Conservation (phyloP, 1,140 invertebrate species). For the Araneus ventricosus region DNA sequence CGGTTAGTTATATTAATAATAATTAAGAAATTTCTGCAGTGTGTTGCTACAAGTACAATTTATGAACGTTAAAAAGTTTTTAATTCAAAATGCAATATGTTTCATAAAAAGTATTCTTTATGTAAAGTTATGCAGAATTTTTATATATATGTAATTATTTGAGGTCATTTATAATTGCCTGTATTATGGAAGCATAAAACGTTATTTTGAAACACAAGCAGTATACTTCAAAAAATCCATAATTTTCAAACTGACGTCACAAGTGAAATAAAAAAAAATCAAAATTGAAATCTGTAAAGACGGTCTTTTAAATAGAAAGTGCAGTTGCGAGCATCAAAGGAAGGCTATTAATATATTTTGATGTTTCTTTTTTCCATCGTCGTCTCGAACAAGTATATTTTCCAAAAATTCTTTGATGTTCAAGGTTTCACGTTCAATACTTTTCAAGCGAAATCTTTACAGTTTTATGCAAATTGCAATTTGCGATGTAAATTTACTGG, state of each 20-base stretch:
- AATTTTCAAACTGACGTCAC: background rate
- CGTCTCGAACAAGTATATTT: background rate
- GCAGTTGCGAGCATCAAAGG: conserved; percentile 35
- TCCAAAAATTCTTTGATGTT: conserved; percentile 57
- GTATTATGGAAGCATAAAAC: too few relatives aligned
- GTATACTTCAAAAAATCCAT: too few relatives aligned
- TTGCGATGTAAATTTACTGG: conserved; percentile 67
- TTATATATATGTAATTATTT: too few relatives aligned
- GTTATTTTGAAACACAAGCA: too few relatives aligned
- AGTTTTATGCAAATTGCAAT: conserved; percentile 70
- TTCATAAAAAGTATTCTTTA: too few relatives aligned
- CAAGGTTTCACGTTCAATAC: conserved; percentile 17
- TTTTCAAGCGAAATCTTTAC: conserved; percentile 58
- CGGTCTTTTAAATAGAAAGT: background rate
- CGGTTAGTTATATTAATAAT: too few relatives aligned
- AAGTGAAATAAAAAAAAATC: background rate
- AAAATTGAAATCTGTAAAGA: background rate
- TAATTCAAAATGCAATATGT: too few relatives aligned
- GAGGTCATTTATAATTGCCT: too few relatives aligned
- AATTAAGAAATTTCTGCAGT: too few relatives aligned
- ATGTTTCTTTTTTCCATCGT: background rate
- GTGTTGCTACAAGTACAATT: too few relatives aligned
- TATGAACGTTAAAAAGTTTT: too few relatives aligned
- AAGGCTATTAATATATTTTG: conserved; percentile 14
- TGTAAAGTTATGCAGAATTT: too few relatives aligned